Evolutionary conservation across 1,140 invertebrate genomes (phyloP), one percentile per base, ranked within the genome.

Genomic region (Panagrolaimus sp.): DNA sequence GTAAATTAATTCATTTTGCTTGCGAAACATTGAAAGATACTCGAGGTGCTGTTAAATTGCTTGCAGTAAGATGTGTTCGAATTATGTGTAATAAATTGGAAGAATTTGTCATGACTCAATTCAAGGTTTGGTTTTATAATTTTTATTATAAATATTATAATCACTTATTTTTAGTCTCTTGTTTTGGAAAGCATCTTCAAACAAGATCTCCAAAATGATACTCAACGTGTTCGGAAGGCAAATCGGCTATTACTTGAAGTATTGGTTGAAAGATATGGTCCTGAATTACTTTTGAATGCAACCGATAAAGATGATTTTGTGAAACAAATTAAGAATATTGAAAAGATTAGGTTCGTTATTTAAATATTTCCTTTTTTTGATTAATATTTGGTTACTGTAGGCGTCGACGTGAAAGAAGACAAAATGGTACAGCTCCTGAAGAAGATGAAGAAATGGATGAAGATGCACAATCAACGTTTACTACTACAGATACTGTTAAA

Each of bases 161-260:
- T 38, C 7, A 2, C 2, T 38, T 38, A 4, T 4, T 38, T 38
- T 38, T 38, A 38, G 51, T 57, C 51, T 11, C 51, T 57, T 0
- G 11, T 57, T 9, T 57, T 57, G 20, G 51, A 57, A 57, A 27
- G 20, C 51, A 57, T 57, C n/a, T 57, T 57, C 51, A 57, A 57
- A 27, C 51, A 57, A 27, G 51, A 57, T 25, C 51, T 57, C 8
- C 27, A 20, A 20, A 57, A 57, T 57, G 51, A 57, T 25, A 57
- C 51, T 27, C 51, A 25, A 25, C 51, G 51, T 11, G 51, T 57
- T 13, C 51, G 51, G 9, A 57, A 57, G n/a, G 51, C 51, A 11
- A 57, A 57, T 27, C 20, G 51, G n/a, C 8, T 57, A 27, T 13
- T 57, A 27, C n/a, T 57, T 1, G 51, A 57, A 57, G 51, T 57